Conservation (phyloP, 2,888 invertebrate species). For the Elmis aenea region DNA sequence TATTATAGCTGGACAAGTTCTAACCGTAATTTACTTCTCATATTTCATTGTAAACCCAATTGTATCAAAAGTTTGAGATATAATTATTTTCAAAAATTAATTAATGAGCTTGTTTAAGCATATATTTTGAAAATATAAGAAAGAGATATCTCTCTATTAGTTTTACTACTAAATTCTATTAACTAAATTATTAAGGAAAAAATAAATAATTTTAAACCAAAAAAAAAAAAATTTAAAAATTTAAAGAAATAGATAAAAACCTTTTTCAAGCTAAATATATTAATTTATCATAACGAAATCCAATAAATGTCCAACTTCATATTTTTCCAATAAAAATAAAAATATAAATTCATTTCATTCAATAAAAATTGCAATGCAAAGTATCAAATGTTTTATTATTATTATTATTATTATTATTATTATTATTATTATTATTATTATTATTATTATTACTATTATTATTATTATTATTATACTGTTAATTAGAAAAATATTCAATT, state of each 20-base stretch:
- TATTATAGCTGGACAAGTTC: slow-evolving; percentile 56
- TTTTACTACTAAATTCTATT: slow-evolving; percentile 48
- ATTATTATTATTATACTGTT: too few species aligned
- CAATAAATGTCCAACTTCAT: slow-evolving; percentile 63
- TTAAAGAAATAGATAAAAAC: slow-evolving; percentile 60
- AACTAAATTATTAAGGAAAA: slow-evolving; percentile 39
- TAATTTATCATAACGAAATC: slow-evolving; percentile 71
- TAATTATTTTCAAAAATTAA: slow-evolving; percentile 45
- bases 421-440: too few species aligned
- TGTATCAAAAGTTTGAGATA: slow-evolving; percentile 53
- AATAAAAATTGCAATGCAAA: too few species aligned
- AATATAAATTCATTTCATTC: too few species aligned
- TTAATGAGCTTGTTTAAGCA: slow-evolving; percentile 63
- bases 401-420: too few species aligned
- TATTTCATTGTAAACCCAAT: slow-evolving; percentile 55
- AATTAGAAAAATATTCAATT: too few species aligned
- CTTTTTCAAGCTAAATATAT: slow-evolving; percentile 64
- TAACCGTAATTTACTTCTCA: slow-evolving; percentile 56
- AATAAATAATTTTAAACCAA: too few species aligned
- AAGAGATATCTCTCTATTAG: slow-evolving; percentile 56
- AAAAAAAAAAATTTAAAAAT: too few species aligned
- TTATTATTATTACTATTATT: too few species aligned
- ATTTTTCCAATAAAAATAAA: too few species aligned
- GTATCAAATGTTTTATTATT: too few species aligned
- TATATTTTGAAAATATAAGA: slow-evolving; percentile 68